Evolutionary conservation across 2,888 invertebrate species (phyloP), one percentile per base, ranked within the genome.

Genomic region (Zootermopsis nevadensis): DNA sequence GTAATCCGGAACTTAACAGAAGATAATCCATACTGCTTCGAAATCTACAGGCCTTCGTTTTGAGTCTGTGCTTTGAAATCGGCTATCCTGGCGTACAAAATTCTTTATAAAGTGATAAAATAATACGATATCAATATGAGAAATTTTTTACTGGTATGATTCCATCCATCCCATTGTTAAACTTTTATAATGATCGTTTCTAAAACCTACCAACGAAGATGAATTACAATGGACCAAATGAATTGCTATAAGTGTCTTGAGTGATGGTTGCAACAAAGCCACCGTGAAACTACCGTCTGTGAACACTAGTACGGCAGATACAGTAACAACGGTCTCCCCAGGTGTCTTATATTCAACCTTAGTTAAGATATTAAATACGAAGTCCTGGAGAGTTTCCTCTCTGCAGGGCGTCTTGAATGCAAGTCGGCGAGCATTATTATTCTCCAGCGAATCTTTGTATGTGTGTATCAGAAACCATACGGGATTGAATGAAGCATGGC

Each of bases 361-460:
- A 60, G n/a, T 60, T n/a, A 60, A 60, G 60, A 60, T 60, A 60
- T 60, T n/a, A 60, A 60, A 27, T 27, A 60, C n/a, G 60, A 27
- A n/a, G n/a, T 0, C 60, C n/a, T 60, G 60, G 8, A 60, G n/a
- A 60, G 60, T 27, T 60, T 6, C 10, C n/a, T 60, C 60, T 0
- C 60, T n/a, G 60, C 60, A 27, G 60, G 60, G n/a, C 7, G 1
- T 12, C 60, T n/a, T 2, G n/a, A 60, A 60, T n/a, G 12, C 60
- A 60, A n/a, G 60, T 60, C 60, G 7, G n/a, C n/a, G n/a, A 60
- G n/a, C 60, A 60, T 60, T 27, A 60, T 60, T 60, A 60, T 27
- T 60, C 60, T 60, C 60, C 60, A 60, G 60, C 27, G 60, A 48
- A 48, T 48, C 48, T 48, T 48, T 48, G 19, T 48, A 48, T 48